These are phyloP conservation scores for Probosciger aterrimus DNA, from an alignment of 2,113 vertebrate species.

Conservation along the genomic window DNA sequence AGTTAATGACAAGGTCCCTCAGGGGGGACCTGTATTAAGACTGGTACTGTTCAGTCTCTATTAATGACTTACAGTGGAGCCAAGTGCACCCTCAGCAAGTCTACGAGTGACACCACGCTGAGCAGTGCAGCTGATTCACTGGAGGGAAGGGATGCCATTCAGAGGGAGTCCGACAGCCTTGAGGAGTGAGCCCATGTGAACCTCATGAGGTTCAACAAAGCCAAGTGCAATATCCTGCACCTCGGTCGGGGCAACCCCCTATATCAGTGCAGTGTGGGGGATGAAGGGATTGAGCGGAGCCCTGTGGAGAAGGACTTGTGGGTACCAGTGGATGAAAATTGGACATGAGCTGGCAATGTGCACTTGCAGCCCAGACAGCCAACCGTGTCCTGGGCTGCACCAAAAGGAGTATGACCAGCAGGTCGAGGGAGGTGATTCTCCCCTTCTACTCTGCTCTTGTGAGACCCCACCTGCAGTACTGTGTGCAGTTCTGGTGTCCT, in stretches of 20 bases:
- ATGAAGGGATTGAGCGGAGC: not conserved
- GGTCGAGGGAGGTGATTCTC: not conserved
- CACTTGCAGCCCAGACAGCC: not conserved
- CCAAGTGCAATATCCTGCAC: not conserved
- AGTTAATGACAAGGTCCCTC: not conserved
- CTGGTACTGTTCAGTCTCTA: not conserved
- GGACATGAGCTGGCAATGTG: rapidly evolving
- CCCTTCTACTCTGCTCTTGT: not conserved
- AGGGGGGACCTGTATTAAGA: not conserved
- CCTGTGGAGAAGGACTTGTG: not conserved
- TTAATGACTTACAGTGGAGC: not conserved
- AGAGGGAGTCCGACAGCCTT: not conserved
- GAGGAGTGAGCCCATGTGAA: not conserved
- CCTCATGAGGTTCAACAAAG: not conserved
- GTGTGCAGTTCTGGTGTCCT: not conserved
- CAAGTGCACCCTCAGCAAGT: not conserved
- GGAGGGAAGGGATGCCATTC: not conserved
- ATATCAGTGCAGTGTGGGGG: not conserved
- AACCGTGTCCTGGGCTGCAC: not conserved
- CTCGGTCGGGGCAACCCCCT: not conserved
- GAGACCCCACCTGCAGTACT: not conserved
- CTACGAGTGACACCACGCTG: not conserved
- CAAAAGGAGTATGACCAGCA: not conserved
- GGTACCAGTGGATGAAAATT: not conserved
- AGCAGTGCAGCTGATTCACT: not conserved